Evolutionary conservation across 2,113 vertebrate species (phyloP), one percentile per base, ranked within the genome.

Genomic region (Rhinolophus sinicus): DNA sequence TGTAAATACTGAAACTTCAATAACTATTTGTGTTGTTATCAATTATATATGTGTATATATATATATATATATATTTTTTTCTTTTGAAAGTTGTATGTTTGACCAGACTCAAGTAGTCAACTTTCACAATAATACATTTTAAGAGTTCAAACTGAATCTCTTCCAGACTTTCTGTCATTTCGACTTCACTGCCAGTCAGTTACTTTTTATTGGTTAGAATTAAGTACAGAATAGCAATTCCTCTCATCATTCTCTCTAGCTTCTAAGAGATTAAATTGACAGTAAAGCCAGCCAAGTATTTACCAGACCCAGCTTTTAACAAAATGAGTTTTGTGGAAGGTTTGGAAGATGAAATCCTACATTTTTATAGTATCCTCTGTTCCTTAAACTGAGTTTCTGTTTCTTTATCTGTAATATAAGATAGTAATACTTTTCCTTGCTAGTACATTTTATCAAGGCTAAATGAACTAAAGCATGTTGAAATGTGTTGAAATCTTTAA

Each of bases 261-360:
- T 78, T 73, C 65, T 82, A 69, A 84, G n/a, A 94, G 35, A 92
- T 92, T 96, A 82, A 96, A 92, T 35, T 87, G 62, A 62, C 54
- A 77, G 15, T 73, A 72, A 87, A 18, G 21, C 8, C 40, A 77
- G 54, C 91, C 84, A 92, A 60, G 54, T 70, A 85, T 85, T 93
- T 97, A 81, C 76, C 33, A 91, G 69, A 64, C 22, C 24, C 14
- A 38, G 88, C 35, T 94, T 97, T 84, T 95, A 95, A 69, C 35
- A 92, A 78, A 96, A 88, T 93, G 33, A 90, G 15, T 81, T 97
- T 81, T 92, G 26, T 89, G 26, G 75, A 54, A 78, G 56, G 28
- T 75, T 40, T 83, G 35, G 40, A 88, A 90, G 56, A 92, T 69
- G 65, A 52, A 82, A 78, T 75, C 9, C 33, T 64, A 40, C 18